These are phyloP conservation scores for Lordiphosa fenestrarum DNA, from an alignment of 2,888 invertebrate species.

Conservation along the genomic window DNA sequence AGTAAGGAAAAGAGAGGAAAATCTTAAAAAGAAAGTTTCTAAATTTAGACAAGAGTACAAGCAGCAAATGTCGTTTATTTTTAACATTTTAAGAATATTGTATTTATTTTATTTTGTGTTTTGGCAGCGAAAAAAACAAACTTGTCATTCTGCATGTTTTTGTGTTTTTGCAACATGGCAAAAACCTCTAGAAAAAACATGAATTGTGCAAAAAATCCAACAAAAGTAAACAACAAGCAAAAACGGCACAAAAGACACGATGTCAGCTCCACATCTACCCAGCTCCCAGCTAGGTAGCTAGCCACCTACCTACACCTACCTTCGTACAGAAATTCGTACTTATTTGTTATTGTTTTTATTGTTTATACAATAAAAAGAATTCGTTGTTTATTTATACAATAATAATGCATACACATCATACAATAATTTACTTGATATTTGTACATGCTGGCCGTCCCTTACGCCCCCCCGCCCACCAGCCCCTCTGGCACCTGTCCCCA, in stretches of 20 bases:
- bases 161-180: constrained; percentile 43
- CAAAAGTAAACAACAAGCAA: constrained; percentile 49
- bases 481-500: constrained; percentile 22
- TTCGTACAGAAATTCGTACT: constrained; percentile 10
- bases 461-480: neutral
- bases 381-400: constrained; percentile 60
- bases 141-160: constrained; percentile 34
- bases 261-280: constrained; percentile 46
- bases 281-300: constrained; percentile 7
- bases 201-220: constrained; percentile 31
- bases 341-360: constrained; percentile 21
- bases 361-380: constrained; percentile 45
- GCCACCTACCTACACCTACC: constrained; percentile 9
- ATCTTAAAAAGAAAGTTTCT: no score
- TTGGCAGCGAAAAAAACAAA: constrained; percentile 9
- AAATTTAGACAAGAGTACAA: no score
- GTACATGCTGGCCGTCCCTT: constrained; percentile 21
- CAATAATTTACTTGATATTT: constrained; percentile 49
- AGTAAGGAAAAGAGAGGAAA: neutral
- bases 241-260: constrained; percentile 51
- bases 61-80: constrained; percentile 1
- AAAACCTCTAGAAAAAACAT: constrained; percentile 33
- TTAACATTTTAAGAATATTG: no score
- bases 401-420: constrained; percentile 59
- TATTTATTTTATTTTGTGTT: constrained; percentile 7